Evolutionary conservation across 1,140 invertebrate genomes (phyloP).

Genomic region (Pentalonia nigronervosa): DNA sequence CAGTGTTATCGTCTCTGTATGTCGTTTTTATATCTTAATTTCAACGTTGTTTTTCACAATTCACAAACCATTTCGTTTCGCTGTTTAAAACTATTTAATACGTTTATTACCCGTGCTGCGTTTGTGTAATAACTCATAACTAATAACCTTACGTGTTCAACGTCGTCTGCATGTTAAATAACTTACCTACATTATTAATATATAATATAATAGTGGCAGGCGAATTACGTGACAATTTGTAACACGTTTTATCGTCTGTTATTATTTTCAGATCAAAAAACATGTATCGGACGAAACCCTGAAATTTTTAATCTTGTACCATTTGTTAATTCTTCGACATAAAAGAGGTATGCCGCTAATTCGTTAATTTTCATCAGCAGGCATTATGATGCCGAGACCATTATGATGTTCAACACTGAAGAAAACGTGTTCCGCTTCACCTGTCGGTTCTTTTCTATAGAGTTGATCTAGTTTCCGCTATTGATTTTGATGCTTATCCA

Average conservation of each 20-base stretch:
- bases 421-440: background rate
- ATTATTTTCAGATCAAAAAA: background rate
- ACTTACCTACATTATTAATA: background rate
- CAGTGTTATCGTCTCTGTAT: background rate
- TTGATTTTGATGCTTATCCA: slow-evolving; percentile 17
- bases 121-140: background rate
- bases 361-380: background rate
- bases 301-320: background rate
- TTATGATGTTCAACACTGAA: background rate
- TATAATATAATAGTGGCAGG: background rate
- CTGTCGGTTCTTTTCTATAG: background rate
- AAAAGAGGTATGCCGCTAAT: slow-evolving; percentile 34
- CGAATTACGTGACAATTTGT: slow-evolving; percentile 1
- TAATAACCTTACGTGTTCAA: background rate
- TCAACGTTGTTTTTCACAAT: background rate
- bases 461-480: slow-evolving; percentile 14
- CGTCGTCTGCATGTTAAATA: background rate
- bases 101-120: background rate
- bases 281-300: background rate
- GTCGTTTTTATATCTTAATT: background rate
- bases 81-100: slow-evolving; percentile 1
- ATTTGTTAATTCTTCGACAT: background rate
- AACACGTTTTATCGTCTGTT: background rate
- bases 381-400: too few species aligned
- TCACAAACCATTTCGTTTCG: background rate